Evolutionary conservation across 2,888 invertebrate genomes (phyloP).

Genomic region (Acleris cristana): DNA sequence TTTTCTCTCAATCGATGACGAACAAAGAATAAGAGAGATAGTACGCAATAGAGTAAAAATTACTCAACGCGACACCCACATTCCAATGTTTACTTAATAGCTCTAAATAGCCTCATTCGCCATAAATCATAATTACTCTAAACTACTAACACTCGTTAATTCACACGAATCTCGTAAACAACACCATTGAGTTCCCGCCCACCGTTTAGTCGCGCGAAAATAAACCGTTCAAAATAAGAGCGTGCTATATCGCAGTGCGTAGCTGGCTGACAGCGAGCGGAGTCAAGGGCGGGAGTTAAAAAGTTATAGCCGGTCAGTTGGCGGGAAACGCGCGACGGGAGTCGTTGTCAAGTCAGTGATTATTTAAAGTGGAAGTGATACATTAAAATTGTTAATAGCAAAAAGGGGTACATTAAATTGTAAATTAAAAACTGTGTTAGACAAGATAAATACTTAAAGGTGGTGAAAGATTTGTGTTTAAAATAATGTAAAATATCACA

Average conservation of each 20-base stretch:
- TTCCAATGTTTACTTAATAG: too few species aligned
- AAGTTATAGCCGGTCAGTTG: slow-evolving; percentile 26
- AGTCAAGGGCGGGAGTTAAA: slow-evolving; percentile 39
- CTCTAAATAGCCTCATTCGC: slow-evolving; percentile 1
- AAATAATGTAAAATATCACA: too few species aligned
- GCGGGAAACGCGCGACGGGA: slow-evolving; percentile 37
- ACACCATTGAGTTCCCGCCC: slow-evolving; percentile 52
- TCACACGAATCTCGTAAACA: slow-evolving; percentile 27
- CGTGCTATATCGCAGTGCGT: slow-evolving; percentile 49
- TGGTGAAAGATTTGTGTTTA: too few species aligned
- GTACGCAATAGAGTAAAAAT: too few species aligned
- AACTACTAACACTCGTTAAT: slow-evolving; percentile 11
- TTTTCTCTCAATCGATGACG: too few species aligned
- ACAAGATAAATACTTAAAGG: not conserved
- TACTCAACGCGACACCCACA: too few species aligned
- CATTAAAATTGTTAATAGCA: too few species aligned
- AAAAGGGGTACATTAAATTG: not conserved
- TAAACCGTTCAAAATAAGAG: slow-evolving; percentile 60
- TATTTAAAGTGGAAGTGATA: not conserved
- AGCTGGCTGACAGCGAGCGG: slow-evolving; percentile 43
- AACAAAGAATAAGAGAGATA: too few species aligned
- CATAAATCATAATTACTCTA: slow-evolving; percentile 10
- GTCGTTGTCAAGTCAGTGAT: slow-evolving; percentile 4
- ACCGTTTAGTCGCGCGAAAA: slow-evolving; percentile 55
- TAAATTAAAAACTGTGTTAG: not conserved